phyloP scores from a whole-genome alignment of 2,888 invertebrate genomes.

The Leptogaster cylindrica region DNA sequence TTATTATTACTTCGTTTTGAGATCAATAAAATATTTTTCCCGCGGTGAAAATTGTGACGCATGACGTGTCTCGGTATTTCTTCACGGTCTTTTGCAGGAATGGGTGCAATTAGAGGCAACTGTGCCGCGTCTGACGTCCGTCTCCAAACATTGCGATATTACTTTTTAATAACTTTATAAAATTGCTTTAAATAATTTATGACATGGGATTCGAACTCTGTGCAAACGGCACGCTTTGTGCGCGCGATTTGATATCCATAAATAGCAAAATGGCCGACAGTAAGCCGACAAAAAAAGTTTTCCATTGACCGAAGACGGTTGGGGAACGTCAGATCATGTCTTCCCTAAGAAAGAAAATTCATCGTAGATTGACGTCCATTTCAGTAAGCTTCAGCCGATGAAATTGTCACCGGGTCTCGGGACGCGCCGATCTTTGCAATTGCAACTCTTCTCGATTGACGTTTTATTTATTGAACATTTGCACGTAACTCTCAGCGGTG shows the following conservation, averaged over 20 bases:
- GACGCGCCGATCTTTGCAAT: not conserved
- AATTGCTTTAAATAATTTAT: slow-evolving; percentile 43
- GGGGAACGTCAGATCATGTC: slow-evolving; percentile 16
- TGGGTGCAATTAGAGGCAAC: slow-evolving; percentile 23
- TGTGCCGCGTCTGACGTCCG: slow-evolving; percentile 5
- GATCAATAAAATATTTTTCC: slow-evolving; percentile 23
- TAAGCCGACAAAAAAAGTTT: slow-evolving; percentile 46
- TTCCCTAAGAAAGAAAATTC: not conserved
- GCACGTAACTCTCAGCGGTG: slow-evolving; percentile 16
- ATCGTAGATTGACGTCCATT: slow-evolving; percentile 17
- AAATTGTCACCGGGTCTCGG: slow-evolving; percentile 29
- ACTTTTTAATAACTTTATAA: slow-evolving; percentile 47
- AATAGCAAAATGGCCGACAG: slow-evolving; percentile 48
- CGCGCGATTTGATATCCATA: slow-evolving; percentile 50
- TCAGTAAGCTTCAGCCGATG: slow-evolving; percentile 16
- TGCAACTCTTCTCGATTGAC: not conserved
- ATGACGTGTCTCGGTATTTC: not conserved
- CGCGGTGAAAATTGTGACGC: slow-evolving; percentile 14
- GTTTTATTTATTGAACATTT: slow-evolving; percentile 27
- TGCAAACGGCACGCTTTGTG: slow-evolving; percentile 51
- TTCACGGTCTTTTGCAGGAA: slow-evolving; percentile 21
- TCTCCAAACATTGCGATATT: slow-evolving; percentile 38
- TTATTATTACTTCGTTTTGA: too few relatives aligned
- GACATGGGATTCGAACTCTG: slow-evolving; percentile 27
- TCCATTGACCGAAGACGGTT: slow-evolving; percentile 38